Evolutionary conservation across 92 coral and sea anemone species (phyloP).

Genomic region (Zoanthus solanderi): DNA sequence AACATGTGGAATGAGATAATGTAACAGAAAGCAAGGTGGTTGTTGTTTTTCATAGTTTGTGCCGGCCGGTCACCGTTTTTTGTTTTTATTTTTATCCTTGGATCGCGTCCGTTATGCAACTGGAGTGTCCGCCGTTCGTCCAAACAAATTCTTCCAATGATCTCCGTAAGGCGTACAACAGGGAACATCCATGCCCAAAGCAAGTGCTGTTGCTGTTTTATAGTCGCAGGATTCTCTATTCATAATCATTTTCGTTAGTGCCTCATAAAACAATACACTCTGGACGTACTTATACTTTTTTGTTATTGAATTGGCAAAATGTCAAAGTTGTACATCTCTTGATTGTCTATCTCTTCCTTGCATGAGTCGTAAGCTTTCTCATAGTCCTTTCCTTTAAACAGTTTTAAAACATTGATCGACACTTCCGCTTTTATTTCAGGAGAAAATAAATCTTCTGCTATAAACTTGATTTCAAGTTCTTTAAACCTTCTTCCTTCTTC

Average conservation of each 20-base stretch:
- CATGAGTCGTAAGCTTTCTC: background rate
- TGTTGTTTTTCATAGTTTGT: background rate
- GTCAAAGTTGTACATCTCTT: background rate
- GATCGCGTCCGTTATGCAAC: background rate
- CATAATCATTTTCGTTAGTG: background rate
- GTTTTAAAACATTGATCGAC: background rate
- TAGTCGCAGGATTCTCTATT: background rate
- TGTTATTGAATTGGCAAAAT: background rate
- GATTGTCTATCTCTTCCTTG: background rate
- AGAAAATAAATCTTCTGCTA: background rate
- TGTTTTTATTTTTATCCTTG: background rate
- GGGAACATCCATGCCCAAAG: background rate
- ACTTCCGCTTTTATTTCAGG: background rate
- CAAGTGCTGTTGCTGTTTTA: background rate
- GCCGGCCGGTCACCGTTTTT: background rate
- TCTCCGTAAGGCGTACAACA: background rate
- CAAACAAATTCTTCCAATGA: conserved; percentile 19
- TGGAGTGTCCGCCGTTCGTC: background rate
- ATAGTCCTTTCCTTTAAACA: background rate
- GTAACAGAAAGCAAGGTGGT: background rate
- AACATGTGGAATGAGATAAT: background rate
- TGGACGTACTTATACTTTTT: too few relatives aligned
- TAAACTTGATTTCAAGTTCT: background rate
- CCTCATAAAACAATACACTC: background rate
- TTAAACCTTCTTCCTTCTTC: background rate